Conservation (phyloP, 2,888 invertebrate species). For the Dryobota labecula region DNA sequence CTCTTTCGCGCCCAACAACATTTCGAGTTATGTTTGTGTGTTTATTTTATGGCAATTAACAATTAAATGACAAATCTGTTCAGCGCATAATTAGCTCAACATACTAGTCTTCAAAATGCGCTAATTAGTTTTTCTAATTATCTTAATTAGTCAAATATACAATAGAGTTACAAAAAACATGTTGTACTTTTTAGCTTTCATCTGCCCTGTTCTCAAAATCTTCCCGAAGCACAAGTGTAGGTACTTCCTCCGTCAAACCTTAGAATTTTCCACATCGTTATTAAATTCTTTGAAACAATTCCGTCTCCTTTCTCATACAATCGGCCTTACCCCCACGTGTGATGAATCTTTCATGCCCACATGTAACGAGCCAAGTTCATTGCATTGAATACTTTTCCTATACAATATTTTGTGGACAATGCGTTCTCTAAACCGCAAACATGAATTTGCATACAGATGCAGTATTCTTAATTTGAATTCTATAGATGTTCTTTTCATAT, state of each 20-base stretch:
- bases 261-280: not conserved
- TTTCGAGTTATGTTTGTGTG: too few species aligned
- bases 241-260: too few species aligned
- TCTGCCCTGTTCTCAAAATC: not conserved
- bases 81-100: too few species aligned
- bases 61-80: too few species aligned
- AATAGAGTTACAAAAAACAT: not conserved
- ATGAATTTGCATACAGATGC: slow-evolving; percentile 36
- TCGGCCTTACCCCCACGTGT: slow-evolving; percentile 12
- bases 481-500: slow-evolving; percentile 8
- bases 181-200: not conserved
- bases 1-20: too few species aligned
- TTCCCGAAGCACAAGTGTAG: not conserved
- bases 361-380: slow-evolving; percentile 41
- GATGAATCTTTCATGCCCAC: slow-evolving; percentile 51
- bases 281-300: slow-evolving; percentile 6
- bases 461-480: slow-evolving; percentile 22
- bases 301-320: slow-evolving; percentile 22
- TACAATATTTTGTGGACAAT: slow-evolving; percentile 45
- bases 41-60: too few species aligned
- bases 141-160: too few species aligned
- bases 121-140: too few species aligned
- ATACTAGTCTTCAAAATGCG: too few species aligned
- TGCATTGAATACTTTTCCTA: slow-evolving; percentile 43
- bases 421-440: slow-evolving; percentile 40